Evolutionary conservation across 2,113 vertebrate species (phyloP).

Genomic region (Cyanoramphus novaezelandiae): DNA sequence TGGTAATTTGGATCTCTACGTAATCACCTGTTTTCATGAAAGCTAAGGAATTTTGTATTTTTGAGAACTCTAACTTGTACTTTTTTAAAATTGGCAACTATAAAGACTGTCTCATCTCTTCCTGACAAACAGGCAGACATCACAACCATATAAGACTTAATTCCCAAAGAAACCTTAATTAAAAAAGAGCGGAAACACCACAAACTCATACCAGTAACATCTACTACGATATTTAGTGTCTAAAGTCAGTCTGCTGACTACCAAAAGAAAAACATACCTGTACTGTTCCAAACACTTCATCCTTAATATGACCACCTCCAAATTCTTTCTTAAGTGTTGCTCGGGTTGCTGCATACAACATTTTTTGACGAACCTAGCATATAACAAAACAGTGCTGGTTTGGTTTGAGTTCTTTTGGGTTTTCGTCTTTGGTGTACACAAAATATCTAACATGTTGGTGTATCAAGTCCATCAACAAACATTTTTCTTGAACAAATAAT

Average conservation of each 20-base stretch:
- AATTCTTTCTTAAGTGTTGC: conserved; percentile 97
- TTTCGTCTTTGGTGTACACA: background rate
- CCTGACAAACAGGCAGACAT: background rate
- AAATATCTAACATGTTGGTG: background rate
- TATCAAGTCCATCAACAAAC: background rate
- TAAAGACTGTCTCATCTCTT: background rate
- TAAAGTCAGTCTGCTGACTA: background rate
- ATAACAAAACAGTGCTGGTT: background rate
- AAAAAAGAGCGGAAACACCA: background rate
- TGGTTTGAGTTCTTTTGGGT: background rate
- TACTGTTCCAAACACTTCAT: conserved; percentile 91
- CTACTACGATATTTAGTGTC: background rate
- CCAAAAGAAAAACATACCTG: conserved; percentile 76
- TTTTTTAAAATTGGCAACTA: background rate
- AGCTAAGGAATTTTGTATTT: background rate
- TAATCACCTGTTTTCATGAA: background rate
- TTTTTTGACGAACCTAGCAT: conserved; percentile 91
- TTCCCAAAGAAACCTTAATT: background rate
- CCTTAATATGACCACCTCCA: conserved; percentile 94
- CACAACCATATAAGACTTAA: background rate
- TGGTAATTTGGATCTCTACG: background rate
- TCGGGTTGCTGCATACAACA: conserved; percentile 95
- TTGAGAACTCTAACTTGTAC: background rate
- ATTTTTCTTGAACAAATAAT: background rate
- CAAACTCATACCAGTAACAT: background rate